Base-by-base conservation (phyloP, 2,113 vertebrate species). In the Saccopteryx bilineata region DNA sequence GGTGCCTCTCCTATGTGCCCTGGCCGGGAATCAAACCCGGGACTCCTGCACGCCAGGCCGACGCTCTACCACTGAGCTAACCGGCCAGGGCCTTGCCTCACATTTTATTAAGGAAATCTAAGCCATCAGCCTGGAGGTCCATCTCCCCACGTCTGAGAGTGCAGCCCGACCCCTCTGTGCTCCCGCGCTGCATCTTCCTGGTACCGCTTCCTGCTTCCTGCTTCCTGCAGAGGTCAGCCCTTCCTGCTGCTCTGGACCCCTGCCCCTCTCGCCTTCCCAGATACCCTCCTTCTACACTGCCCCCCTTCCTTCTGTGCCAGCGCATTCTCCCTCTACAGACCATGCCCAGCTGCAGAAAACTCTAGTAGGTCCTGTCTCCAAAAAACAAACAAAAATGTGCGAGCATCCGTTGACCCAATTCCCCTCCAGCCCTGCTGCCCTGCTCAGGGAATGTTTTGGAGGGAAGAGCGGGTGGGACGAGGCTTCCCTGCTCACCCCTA, bases 141-240 rank as follows among this genome's bases (percentile, higher is more conserved):
- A 14, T 93, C 61, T 71, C 50, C 84, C 33, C 23, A 9, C 31
- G 66, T 66, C 58, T n/a, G 39, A 26, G 7, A 10, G n/a, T 0
- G 2, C 0, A 6, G n/a, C 18, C 52, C 9, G 0, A 26, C 2
- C 31, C 33, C 18, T n/a, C 23, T 21, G 1, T 3, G 48, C 65
- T 58, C 31, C 17, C 0, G 13, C 23, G 39, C 28, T 24, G 75
- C 10, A 11, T 76, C 80, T 26, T 31, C 61, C 52, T 31, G 48
- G 78, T 0, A n/a, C 66, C 31, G 8, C n/a, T 4, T 15, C 26
- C 15, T 2, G 9, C 21, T 21, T 6, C 3, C 11, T 5, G 2
- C 31, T 91, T 60, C 87, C 56, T 23, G 2, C 19, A 28, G 33
- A 66, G 33, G 39, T 8, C 56, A 78, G 7, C 23, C 24, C 13